Evolutionary conservation across 2,888 invertebrate genomes (phyloP).

Genomic region (Bembecia ichneumoniformis): DNA sequence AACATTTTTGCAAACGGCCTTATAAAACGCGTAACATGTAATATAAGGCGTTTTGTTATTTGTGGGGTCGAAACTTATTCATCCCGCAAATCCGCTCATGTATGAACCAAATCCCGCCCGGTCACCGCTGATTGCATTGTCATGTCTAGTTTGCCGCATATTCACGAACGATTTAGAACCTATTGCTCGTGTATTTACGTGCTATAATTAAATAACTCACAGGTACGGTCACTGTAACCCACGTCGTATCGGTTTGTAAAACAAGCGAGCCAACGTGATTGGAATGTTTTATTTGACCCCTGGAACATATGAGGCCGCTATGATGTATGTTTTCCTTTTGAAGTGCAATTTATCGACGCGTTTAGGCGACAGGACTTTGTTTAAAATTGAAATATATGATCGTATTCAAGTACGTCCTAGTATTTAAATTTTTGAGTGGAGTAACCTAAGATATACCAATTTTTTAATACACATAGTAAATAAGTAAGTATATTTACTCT

Average conservation of each 20-base stretch:
- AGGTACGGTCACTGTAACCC: constrained; percentile 30
- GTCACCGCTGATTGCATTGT: constrained; percentile 73
- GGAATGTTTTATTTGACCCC: constrained; percentile 66
- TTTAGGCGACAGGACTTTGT: constrained; percentile 20
- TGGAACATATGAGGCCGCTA: constrained; percentile 64
- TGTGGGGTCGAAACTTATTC: constrained; percentile 71
- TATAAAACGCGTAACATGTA: constrained; percentile 60
- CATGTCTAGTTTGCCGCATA: constrained; percentile 51
- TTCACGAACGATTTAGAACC: constrained; percentile 17
- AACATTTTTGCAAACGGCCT: constrained; percentile 59
- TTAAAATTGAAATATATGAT: constrained; percentile 28
- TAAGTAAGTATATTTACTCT: no score
- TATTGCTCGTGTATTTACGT: constrained; percentile 15
- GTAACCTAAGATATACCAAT: no score
- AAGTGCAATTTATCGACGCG: constrained; percentile 44
- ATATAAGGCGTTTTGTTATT: constrained; percentile 64
- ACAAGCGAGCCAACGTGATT: constrained; percentile 68
- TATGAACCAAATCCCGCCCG: constrained; percentile 70
- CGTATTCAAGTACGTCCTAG: not conserved
- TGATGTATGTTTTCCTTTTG: constrained; percentile 65
- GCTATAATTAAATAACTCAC: constrained; percentile 16
- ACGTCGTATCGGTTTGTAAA: constrained; percentile 68
- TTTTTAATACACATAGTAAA: no score
- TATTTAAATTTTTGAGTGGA: no score
- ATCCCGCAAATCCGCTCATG: constrained; percentile 71